Percentiles rank a stretch among this genome's conserved stretches.
Conservation (phyloP, 2,797 vertebrate species). For the Scyliorhinus canicula region DNA sequence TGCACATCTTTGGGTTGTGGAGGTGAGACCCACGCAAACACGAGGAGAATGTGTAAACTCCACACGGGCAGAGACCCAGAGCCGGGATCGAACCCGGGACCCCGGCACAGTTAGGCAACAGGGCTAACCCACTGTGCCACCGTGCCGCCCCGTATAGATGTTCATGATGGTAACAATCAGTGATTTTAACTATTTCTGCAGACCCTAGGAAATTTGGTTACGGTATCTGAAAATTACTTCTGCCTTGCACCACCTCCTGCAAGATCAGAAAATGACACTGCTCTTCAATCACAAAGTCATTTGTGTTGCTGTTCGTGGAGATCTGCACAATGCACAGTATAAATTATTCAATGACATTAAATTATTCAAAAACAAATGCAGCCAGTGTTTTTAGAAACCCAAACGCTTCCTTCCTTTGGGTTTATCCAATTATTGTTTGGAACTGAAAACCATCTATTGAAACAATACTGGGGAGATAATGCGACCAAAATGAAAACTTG, state of each 20-base stretch:
- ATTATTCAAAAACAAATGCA: not conserved
- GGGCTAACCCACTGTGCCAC: too few relatives aligned
- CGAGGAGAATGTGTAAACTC: too few relatives aligned
- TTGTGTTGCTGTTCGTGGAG: not conserved
- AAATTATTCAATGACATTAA: conserved; percentile 19
- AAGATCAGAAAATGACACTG: not conserved
- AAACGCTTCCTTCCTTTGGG: conserved; percentile 17
- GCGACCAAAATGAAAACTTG: not conserved
- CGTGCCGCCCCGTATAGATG: too few relatives aligned
- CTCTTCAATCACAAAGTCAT: not conserved
- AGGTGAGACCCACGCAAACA: too few relatives aligned
- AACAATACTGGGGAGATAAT: not conserved
- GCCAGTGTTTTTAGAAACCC: conserved; percentile 21
- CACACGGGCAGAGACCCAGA: too few relatives aligned
- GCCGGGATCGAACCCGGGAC: too few relatives aligned
- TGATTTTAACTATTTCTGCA: too few relatives aligned
- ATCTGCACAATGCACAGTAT: not conserved
- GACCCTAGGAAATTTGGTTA: not conserved
- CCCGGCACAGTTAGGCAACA: too few relatives aligned
- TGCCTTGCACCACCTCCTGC: not conserved
- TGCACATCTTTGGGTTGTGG: too few relatives aligned
- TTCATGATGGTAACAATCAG: too few relatives aligned
- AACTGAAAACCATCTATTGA: conserved; percentile 18
- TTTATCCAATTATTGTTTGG: not conserved
- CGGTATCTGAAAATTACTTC: not conserved